Evolutionary conservation across 2,797 vertebrate species (phyloP).

Genomic region (Tolypeutes matacus): DNA sequence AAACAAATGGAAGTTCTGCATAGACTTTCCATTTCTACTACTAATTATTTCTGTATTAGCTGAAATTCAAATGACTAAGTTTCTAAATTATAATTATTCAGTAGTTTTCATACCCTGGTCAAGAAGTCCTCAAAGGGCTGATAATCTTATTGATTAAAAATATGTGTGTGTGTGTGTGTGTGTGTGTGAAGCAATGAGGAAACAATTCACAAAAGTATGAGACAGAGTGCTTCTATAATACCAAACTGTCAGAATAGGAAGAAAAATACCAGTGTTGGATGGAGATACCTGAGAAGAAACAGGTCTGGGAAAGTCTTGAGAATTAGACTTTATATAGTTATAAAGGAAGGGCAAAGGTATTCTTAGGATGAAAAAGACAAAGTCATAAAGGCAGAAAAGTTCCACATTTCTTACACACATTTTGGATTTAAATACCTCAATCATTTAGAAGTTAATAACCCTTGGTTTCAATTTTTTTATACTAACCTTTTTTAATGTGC

Average conservation of each 20-base stretch:
- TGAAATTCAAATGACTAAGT: background rate
- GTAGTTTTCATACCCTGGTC: background rate
- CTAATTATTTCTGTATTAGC: background rate
- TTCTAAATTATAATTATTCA: constrained; percentile 27
- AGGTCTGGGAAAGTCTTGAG: background rate
- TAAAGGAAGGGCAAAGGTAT: background rate
- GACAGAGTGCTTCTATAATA: background rate
- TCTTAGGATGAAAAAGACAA: background rate
- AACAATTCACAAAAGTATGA: background rate
- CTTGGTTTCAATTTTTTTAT: background rate
- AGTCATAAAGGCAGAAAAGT: background rate
- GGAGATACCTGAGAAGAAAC: background rate
- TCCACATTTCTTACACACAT: background rate
- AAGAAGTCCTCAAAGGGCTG: background rate
- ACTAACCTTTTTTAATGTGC: background rate
- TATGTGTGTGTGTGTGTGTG: no score
- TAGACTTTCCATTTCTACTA: background rate
- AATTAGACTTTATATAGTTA: background rate
- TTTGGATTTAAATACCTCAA: constrained; percentile 40
- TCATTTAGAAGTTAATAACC: background rate
- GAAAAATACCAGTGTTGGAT: background rate
- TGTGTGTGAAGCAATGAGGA: background rate
- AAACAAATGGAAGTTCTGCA: background rate
- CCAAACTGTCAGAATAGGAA: background rate
- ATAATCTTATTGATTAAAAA: background rate